Evolutionary conservation across 2,888 invertebrate species (phyloP), one percentile per base, ranked within the genome.

Genomic region (Poecilobothrus nobilitatus): DNA sequence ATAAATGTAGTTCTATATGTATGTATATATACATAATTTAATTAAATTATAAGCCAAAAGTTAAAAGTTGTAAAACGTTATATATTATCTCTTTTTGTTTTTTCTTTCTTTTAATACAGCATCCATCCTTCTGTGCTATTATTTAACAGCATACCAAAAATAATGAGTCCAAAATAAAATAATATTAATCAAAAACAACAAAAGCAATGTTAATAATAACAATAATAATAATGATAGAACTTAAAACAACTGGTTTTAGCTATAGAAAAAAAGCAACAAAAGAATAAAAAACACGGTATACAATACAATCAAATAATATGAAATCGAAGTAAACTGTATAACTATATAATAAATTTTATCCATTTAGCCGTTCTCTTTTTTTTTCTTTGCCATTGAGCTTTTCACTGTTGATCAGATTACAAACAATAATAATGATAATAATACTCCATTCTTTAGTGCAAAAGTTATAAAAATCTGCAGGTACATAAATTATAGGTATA

Each of bases 381-480:
- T 53, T 53, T n/a, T 53, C 18, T 53, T 53, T 53, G 2, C 27
- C 53, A 53, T 53, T 53, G 53, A 53, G 53, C 53, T 53, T 53
- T 53, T 53, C 53, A 53, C 53, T 18, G 53, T 53, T 53, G 53
- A 53, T 53, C 53, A 53, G 53, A 15, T 53, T 53, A 53, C 53
- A 53, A 53, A 53, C 53, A 53, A 53, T 18, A 53, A 53, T 15
- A 53, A 53, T 12, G 15, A 37, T 37, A 37, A 37, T 37, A 53
- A 53, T 12, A 18, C 27, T 6, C 53, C 18, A 53, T 18, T 12
- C 53, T 41, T 15, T 15, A 53, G 15, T 53, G 18, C 53, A 53
- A 53, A 18, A 18, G n/a, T 53, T 12, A 12, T 53, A 18, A 53
- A 53, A 53, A 53, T 53, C 53, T 12, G 18, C 53, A 53, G 53